Evolutionary conservation across 2,888 invertebrate species (phyloP).

Genomic region (Pachliopta kotzebuea): DNA sequence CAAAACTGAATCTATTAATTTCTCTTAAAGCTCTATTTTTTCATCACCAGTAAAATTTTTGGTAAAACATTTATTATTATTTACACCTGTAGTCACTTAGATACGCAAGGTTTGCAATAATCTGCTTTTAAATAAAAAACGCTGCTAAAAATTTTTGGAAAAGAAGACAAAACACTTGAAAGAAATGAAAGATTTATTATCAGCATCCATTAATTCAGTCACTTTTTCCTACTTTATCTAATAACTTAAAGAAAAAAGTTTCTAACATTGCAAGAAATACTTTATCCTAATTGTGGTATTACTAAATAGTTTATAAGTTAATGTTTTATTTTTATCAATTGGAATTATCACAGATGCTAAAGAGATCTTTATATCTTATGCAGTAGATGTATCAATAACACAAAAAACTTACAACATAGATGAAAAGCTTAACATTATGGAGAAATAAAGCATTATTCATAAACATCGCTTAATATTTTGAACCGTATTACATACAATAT

Average conservation of each 20-base stretch:
- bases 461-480: too few relatives aligned
- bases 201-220: slow-evolving; percentile 64
- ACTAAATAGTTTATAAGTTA: slow-evolving; percentile 70
- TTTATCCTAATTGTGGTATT: slow-evolving; percentile 48
- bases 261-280: slow-evolving; percentile 53
- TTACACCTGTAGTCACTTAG: too few relatives aligned
- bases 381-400: slow-evolving; percentile 65
- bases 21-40: too few relatives aligned
- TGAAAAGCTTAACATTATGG: slow-evolving; percentile 38
- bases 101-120: too few relatives aligned
- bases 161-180: slow-evolving; percentile 27
- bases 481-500: too few relatives aligned
- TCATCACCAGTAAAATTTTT: too few relatives aligned
- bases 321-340: slow-evolving; percentile 70
- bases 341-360: slow-evolving; percentile 78
- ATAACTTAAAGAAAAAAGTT: slow-evolving; percentile 44
- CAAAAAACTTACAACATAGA: slow-evolving; percentile 38
- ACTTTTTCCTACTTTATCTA: slow-evolving; percentile 40
- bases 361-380: slow-evolving; percentile 77
- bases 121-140: too few relatives aligned
- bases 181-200: slow-evolving; percentile 42
- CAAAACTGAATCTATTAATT: too few relatives aligned
- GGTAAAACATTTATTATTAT: too few relatives aligned
- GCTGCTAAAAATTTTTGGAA: background rate
- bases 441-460: slow-evolving; percentile 4